Evolutionary conservation across 1,140 invertebrate genomes (phyloP), one percentile per base, ranked within the genome.

Genomic region (Lordiphosa stackelbergi): DNA sequence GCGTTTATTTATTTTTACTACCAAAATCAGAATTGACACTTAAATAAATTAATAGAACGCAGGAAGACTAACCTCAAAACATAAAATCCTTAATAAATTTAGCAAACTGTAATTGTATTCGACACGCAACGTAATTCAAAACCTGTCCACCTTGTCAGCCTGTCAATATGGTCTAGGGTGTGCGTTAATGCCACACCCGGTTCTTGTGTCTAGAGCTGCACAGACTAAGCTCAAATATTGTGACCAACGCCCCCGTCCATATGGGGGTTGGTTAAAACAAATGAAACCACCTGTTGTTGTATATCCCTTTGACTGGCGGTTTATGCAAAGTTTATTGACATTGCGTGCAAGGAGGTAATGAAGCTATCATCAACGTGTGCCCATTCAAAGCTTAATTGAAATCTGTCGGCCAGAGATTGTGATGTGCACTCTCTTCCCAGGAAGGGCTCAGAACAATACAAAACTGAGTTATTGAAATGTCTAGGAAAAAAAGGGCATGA

Each of bases 1-100:
- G 28, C 5, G 28, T 31, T 31, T 31, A 31, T 31, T 31, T 31
- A 31, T 31, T 31, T 31, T 31, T 8, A 31, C 28, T 31, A 8
- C 28, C 28, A 31, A 31, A 31, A 31, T 31, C 28, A 31, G 2
- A 31, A 31, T 8, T 31, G 28, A 31, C 47, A 48, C 41, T 66
- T 28, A 66, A 34, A 43, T n/a, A 34, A 34, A 53, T 46, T 34
- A 28, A 66, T 53, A 56, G 45, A 48, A 69, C 49, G 52, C 59
- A 22, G 70, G 36, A 63, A 61, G 51, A 38, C 51, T 62, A 69
- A 47, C 66, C 48, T 46, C 66, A 56, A 49, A 43, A 12, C 53
- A 61, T 31, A 59, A 49, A 40, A 48, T 63, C 51, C 11, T 45
- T 63, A 56, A 56, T 69, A 56, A 52, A 69, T 69, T 69, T 61